Conservation (phyloP, 2,113 vertebrate genomes). For the Rattus norvegicus region GRCr8 NC_086032.1:10346001-10346500, state of each 20-base stretch:
- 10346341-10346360: slow-evolving; percentile 45
- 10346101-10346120: slow-evolving; percentile 13
- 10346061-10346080: slow-evolving; percentile 49
- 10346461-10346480: not conserved
- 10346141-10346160: not conserved
- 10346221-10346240: not conserved
- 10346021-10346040: not conserved
- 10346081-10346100: slow-evolving; percentile 44
- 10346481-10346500: not conserved
- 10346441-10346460: not conserved
- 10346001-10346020: slow-evolving; percentile 15
- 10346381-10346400: not conserved
- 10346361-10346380: not conserved
- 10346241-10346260: slow-evolving; percentile 36
- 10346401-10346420: not conserved
- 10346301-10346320: slow-evolving; percentile 10
- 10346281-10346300: not conserved
- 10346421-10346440: not conserved
- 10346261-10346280: slow-evolving; percentile 32
- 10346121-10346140: slow-evolving; percentile 21
- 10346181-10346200: not conserved
- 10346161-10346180: slow-evolving; percentile 7
- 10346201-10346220: not conserved
- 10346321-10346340: not conserved
- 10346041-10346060: not conserved